A percentile compares a stretch with the other conserved stretches of the same genome.
Evolutionary conservation across 1,140 invertebrate species (phyloP).

Genomic region (Brachionus sp.): DNA sequence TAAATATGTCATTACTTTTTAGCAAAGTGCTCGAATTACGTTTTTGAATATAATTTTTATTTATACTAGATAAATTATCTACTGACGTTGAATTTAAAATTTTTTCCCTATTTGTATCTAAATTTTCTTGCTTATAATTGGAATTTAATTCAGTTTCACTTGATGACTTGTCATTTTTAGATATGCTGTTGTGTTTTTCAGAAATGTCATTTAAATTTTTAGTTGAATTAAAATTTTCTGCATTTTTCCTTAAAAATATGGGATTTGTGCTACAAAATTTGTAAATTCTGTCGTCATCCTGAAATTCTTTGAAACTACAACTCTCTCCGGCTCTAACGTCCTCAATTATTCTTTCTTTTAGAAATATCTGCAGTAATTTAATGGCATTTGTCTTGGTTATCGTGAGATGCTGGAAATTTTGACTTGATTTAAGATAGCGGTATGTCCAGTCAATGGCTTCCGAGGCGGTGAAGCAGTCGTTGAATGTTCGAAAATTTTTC

Average conservation of each 20-base stretch:
- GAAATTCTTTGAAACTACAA: slow-evolving; percentile 24
- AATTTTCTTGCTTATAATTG: background rate
- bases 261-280: background rate
- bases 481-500: slow-evolving; percentile 36
- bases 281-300: slow-evolving; percentile 40
- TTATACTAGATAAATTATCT: background rate
- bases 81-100: background rate
- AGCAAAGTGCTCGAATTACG: background rate
- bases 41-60: background rate
- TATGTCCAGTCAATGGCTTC: slow-evolving; percentile 43
- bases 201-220: background rate
- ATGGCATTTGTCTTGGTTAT: slow-evolving; percentile 22
- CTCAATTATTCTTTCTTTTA: slow-evolving; percentile 44
- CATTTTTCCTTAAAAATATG: background rate
- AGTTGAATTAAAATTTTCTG: background rate
- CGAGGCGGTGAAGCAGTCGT: slow-evolving; percentile 33
- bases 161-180: background rate
- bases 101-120: background rate
- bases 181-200: background rate
- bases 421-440: slow-evolving; percentile 6
- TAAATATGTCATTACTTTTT: background rate
- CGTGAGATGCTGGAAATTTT: slow-evolving; percentile 10
- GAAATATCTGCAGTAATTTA: slow-evolving; percentile 27
- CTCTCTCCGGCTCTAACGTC: slow-evolving; percentile 18
- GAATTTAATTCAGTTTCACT: background rate